These are phyloP conservation scores for Eupithecia dodoneata DNA, from an alignment of 2,888 invertebrate genomes.

Conservation along the genomic window DNA sequence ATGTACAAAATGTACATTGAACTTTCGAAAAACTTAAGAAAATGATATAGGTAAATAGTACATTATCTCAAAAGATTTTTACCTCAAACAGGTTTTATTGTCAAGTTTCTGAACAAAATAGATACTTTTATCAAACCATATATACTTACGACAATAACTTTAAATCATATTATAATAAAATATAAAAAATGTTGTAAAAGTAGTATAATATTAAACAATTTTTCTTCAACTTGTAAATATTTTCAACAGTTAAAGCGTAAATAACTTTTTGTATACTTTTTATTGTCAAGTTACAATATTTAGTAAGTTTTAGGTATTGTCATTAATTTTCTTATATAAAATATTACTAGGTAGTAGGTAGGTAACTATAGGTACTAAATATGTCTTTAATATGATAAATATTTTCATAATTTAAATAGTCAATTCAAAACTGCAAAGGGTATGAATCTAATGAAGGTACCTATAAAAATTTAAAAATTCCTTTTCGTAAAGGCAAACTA, in stretches of 20 bases:
- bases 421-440: background rate
- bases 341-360: background rate
- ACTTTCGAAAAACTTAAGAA: background rate
- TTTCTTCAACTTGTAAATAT: conserved; percentile 15
- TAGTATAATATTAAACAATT: conserved; percentile 11
- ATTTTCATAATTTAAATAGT: background rate
- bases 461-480: background rate
- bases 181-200: background rate
- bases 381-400: background rate
- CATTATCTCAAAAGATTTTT: background rate
- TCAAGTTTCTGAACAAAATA: background rate
- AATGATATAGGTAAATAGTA: background rate
- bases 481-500: background rate
- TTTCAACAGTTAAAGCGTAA: conserved; percentile 12
- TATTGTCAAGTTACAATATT: conserved; percentile 26
- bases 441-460: background rate
- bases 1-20: background rate
- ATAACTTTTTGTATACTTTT: conserved; percentile 16
- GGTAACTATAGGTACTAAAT: background rate
- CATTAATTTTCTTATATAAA: background rate
- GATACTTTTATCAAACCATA: background rate
- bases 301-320: conserved; percentile 3
- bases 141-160: background rate
- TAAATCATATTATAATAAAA: background rate
- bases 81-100: background rate